Evolutionary conservation across 2,797 vertebrate genomes (phyloP).

Genomic region (Bovichtus variegatus): DNA sequence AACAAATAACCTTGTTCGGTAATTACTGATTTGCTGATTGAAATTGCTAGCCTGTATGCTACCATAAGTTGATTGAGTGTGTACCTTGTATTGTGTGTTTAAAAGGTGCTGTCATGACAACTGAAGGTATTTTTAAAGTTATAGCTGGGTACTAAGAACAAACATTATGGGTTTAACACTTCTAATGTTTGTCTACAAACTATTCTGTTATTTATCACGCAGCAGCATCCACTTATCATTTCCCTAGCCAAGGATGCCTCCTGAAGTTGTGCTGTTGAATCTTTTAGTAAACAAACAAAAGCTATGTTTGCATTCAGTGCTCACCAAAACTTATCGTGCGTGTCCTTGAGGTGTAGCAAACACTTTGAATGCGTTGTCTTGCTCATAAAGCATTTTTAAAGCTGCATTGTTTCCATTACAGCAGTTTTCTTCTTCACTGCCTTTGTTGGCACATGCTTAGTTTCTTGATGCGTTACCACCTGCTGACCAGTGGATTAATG

Average conservation of each 20-base stretch:
- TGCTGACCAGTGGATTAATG: background rate
- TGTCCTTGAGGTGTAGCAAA: background rate
- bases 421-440: background rate
- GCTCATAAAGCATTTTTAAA: background rate
- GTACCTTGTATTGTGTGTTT: slow-evolving; percentile 11
- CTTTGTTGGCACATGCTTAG: background rate
- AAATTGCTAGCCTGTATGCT: background rate
- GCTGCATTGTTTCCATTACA: background rate
- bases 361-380: background rate
- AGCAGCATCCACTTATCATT: background rate
- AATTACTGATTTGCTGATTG: background rate
- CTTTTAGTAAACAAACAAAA: background rate
- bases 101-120: slow-evolving; percentile 23
- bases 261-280: background rate
- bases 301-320: background rate
- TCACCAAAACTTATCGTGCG: background rate
- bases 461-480: background rate
- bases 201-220: background rate
- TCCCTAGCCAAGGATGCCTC: background rate
- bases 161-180: background rate
- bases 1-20: background rate
- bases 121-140: slow-evolving; percentile 16
- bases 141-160: background rate
- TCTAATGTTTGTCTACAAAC: background rate
- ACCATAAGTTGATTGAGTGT: background rate